phyloP scores from a whole-genome alignment of 2,113 vertebrate genomes.

The Alosa alosa region DNA sequence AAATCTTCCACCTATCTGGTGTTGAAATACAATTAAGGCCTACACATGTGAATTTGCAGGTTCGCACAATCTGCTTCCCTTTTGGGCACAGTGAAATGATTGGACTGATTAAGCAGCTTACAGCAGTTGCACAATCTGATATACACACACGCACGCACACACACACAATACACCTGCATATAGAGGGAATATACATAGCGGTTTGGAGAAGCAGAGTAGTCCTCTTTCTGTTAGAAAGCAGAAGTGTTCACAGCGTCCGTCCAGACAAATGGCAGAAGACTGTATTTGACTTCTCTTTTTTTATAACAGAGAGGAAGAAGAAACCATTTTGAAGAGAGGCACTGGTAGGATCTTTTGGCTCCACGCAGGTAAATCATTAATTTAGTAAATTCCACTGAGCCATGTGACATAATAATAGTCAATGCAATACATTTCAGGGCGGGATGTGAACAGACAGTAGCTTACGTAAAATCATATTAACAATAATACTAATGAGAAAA shows the following conservation, averaged over 20 bases:
- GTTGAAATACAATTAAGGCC: not conserved
- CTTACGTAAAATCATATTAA: constrained; percentile 14
- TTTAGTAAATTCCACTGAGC: not conserved
- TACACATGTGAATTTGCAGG: not conserved
- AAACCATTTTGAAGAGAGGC: not conserved
- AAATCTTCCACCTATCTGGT: not conserved
- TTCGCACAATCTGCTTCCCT: not conserved
- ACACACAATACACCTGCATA: not conserved
- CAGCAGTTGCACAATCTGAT: constrained; percentile 15
- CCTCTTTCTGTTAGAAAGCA: not conserved
- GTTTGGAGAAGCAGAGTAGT: not conserved
- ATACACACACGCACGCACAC: not conserved
- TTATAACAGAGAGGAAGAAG: not conserved
- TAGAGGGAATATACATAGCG: not conserved
- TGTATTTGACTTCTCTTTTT: not conserved
- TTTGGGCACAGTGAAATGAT: constrained; percentile 13
- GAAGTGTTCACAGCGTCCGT: not conserved
- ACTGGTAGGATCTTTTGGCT: not conserved
- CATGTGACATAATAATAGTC: constrained; percentile 11
- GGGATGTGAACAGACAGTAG: not conserved
- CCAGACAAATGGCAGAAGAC: not conserved
- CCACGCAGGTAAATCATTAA: not conserved
- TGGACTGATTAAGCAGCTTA: constrained; percentile 7
- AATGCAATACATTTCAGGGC: not conserved
- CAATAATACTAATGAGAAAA: constrained; percentile 15